These are phyloP conservation scores for Athripsodes cinereus DNA, from an alignment of 2,888 invertebrate species.

Conservation along the genomic window DNA sequence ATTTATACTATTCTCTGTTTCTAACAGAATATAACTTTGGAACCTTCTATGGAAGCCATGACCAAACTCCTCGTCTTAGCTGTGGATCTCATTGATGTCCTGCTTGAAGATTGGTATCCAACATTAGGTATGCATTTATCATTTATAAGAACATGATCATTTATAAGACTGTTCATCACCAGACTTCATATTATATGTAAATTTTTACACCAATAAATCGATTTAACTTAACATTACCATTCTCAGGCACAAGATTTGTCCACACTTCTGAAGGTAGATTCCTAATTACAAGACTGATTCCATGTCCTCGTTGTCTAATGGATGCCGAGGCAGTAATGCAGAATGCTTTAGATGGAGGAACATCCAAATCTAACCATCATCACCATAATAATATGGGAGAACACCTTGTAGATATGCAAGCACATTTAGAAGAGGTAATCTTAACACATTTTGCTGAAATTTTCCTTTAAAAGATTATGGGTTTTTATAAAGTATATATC, in stretches of 20 bases:
- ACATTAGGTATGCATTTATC: constrained; percentile 54
- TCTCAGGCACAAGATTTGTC: constrained; percentile 84
- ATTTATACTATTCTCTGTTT: no score
- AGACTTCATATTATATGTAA: background rate
- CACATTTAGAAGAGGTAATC: constrained; percentile 23
- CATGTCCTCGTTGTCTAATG: constrained; percentile 84
- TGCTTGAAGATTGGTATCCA: constrained; percentile 98
- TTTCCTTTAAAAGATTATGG: background rate
- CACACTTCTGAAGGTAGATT: constrained; percentile 96
- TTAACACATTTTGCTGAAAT: background rate
- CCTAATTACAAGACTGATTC: constrained; percentile 86
- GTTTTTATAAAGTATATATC: no score
- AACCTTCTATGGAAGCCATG: constrained; percentile 73
- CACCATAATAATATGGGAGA: constrained; percentile 14
- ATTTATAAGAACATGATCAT: background rate
- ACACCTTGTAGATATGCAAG: constrained; percentile 20
- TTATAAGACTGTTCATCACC: background rate
- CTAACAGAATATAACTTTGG: constrained; percentile 59
- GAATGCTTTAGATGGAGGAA: constrained; percentile 30
- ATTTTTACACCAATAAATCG: background rate
- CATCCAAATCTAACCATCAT: constrained; percentile 16
- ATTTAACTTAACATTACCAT: no score
- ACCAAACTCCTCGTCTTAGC: constrained; percentile 79
- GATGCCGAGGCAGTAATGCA: constrained; percentile 34
- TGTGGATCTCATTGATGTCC: constrained; percentile 92